Base-by-base conservation (phyloP, 2,888 invertebrate genomes). In the Halocaridina rubra region DNA sequence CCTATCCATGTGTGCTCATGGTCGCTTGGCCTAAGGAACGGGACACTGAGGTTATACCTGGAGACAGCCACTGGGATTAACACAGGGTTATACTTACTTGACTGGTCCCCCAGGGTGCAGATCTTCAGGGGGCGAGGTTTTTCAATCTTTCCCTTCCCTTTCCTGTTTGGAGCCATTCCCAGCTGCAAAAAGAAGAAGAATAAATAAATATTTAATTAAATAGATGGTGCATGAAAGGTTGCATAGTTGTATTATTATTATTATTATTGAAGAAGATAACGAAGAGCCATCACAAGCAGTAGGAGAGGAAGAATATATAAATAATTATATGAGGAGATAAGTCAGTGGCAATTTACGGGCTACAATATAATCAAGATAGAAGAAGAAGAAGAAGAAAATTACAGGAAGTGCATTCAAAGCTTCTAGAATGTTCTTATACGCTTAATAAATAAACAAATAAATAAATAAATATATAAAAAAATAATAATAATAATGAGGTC, bases 91-190 rank as follows among this genome's bases (percentile, higher is more conserved):
- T 59, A 80, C 85, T 86, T 64, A 86, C 86, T 75, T 5, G 86
- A 84, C 64, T 86, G 86, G 76, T 86, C 86, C 5, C 82, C 84
- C 16, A 84, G 64, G 13, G 79, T 84, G 33, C 80, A 80, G 19
- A 87, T 79, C 67, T 86, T 86, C n/a, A 88, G 80, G 16, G 88
- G 88, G n/a, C 88, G 76, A 5, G 88, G 88, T 57, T 87, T 88
- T 61, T 88, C 88, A 32, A 87, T 61, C 78, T 88, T 88, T 13
- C 69, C 78, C 53, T 81, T 79, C 2, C 86, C 74, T 53, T 79
- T 85, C 46, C 33, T 77, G 32, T 81, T 81, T 33, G 81, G 72
- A 24, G 76, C 80, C 46, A 88, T 78, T 22, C 85, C 85, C 77
- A 87, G 76, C 87, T 87, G 85, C 0, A n/a, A 77, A 24, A 69